Conservation (phyloP, 2,888 invertebrate genomes). For the Habrosyne pyritoides region DNA sequence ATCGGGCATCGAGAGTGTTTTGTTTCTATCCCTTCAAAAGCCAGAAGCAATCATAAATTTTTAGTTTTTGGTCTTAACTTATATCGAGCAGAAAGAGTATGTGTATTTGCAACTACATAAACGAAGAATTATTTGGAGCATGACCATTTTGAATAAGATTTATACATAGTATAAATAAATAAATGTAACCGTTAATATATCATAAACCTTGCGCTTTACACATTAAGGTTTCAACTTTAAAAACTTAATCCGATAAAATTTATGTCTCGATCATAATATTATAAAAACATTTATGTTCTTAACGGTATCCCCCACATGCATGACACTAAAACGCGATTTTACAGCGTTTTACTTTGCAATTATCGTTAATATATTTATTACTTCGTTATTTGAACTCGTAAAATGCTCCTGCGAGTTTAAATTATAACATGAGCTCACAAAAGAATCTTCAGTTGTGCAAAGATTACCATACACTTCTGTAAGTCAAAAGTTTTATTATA, state of each 20-base stretch:
- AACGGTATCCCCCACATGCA: conserved; percentile 12
- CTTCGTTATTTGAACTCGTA: background rate
- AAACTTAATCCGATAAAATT: conserved; percentile 1
- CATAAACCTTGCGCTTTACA: background rate
- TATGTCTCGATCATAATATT: conserved; percentile 9
- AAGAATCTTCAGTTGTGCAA: background rate
- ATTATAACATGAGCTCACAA: background rate
- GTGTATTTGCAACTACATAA: too few species aligned
- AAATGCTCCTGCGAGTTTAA: background rate
- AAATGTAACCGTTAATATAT: background rate
- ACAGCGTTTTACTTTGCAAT: conserved; percentile 12
- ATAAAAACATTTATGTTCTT: conserved; percentile 1
- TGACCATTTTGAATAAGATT: background rate
- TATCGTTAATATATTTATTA: background rate
- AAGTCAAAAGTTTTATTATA: background rate
- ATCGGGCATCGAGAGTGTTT: too few species aligned
- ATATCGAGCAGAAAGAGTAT: too few species aligned
- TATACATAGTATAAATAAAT: background rate
- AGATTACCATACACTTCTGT: background rate
- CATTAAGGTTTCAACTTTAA: background rate
- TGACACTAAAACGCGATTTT: conserved; percentile 12
- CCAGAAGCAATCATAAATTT: too few species aligned
- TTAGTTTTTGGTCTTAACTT: too few species aligned
- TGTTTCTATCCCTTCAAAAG: too few species aligned
- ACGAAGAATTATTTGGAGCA: background rate